Conservation (phyloP, 1,140 invertebrate species). For the Gryllus bimaculatus region DNA sequence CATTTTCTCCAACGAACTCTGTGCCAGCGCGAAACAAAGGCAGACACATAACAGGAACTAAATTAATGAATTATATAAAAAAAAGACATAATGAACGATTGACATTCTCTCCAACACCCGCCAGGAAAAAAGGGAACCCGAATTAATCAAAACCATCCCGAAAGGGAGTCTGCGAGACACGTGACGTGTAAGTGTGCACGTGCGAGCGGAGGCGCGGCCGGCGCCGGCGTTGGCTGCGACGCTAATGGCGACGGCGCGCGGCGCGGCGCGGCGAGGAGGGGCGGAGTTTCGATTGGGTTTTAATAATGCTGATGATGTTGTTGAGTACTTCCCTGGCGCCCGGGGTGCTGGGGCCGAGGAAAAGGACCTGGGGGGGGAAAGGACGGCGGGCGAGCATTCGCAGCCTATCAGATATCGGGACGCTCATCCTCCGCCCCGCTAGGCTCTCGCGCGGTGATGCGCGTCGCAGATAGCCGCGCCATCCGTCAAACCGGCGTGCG, state of each 20-base stretch:
- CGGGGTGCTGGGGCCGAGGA: background rate
- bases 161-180: background rate
- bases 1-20: too few species aligned
- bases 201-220: background rate
- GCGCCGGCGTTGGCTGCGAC: background rate
- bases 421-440: background rate
- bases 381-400: too few species aligned
- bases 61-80: background rate
- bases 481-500: background rate
- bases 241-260: background rate
- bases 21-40: too few species aligned
- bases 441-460: background rate
- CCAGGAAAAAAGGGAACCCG: background rate
- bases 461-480: background rate
- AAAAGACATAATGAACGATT: background rate
- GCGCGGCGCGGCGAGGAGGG: too few species aligned
- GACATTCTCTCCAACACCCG: background rate
- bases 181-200: background rate
- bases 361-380: background rate
- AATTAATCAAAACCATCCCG: background rate
- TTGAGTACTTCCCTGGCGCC: background rate
- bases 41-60: background rate
- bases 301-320: constrained; percentile 5
- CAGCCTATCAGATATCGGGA: constrained; percentile 3
- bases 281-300: background rate